Conservation (phyloP, 2,113 vertebrate genomes). For the Capreolus pygargus region DNA sequence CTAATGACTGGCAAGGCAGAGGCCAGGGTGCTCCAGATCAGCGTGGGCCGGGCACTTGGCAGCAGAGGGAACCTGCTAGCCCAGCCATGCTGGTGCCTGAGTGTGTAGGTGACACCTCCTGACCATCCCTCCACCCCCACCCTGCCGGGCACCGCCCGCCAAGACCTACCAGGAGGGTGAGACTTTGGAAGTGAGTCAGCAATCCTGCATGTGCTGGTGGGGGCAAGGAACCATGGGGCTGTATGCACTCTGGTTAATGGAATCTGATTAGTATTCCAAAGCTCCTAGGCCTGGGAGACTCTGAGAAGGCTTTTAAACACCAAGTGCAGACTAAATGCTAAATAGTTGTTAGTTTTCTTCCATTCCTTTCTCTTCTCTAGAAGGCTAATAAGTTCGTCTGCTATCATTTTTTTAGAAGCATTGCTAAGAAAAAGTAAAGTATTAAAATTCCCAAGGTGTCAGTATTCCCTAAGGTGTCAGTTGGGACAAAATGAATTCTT, state of each 20-base stretch:
- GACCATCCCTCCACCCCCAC: neutral
- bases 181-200: neutral
- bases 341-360: neutral
- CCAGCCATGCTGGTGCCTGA: neutral
- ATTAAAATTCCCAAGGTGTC: neutral
- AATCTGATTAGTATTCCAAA: neutral
- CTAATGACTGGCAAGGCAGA: neutral
- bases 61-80: neutral
- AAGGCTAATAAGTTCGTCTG: neutral
- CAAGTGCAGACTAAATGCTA: neutral
- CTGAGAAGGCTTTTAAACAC: neutral
- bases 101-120: neutral
- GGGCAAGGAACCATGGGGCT: neutral
- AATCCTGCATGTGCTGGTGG: neutral
- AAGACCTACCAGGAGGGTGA: neutral
- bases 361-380: neutral
- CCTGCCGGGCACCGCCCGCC: neutral
- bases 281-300: neutral
- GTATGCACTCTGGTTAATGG: neutral
- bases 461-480: neutral
- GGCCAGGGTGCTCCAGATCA: neutral
- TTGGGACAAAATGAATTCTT: neutral
- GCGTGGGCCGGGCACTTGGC: fast-evolving
- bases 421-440: neutral
- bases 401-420: neutral